Base-by-base conservation (phyloP, 2,888 invertebrate species). In the Prosopocoilus inquinatus region DNA sequence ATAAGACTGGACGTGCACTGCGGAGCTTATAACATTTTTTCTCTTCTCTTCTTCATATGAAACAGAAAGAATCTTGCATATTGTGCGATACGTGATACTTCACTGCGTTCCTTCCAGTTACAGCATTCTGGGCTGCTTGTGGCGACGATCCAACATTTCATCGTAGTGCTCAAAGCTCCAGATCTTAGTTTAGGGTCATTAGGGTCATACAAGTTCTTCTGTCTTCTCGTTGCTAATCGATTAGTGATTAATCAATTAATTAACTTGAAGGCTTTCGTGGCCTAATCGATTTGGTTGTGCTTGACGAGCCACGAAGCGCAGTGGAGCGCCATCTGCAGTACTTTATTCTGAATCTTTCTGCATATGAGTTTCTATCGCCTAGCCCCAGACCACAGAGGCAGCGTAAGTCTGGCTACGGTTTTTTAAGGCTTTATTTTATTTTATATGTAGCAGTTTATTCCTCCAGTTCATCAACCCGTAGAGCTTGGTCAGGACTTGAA, bases 121-220 rank as follows among this genome's bases (percentile, higher is more conserved):
- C 20, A 20, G 3, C 2, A 38, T 38, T 12, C 12, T 38, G 2
- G 79, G 38, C 38, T 9, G 7, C 38, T 38, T 38, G 38, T 38
- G 38, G 2, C 38, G 38, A 38, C 8, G 38, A 3, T 38, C 11
- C 1, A 38, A 1, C 12, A 8, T 9, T 38, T 38, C 7, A 9
- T 38, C 38, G 12, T 38, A 38, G 5, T 38, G 8, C 12, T 38
- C 11, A 5, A 38, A 4, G 7, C 4, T 12, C 38, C 38, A 9
- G 7, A 38, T 38, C 38, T 8, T 4, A 2, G 38, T 1, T 38
- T 38, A 9, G 38, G 7, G 12, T 38, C n/a, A n/a, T n/a, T n/a
- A n/a, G n/a, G 38, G 38, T 5, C 5, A 1, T 38, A 4, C 38
- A 38, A 8, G 38, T 2, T 11, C 38, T 20, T 20, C 20, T 20